These are phyloP conservation scores for Cassiopea xamachana DNA, from an alignment of 30 jellyfish, hydroid and myxozoan genomes.

Conservation along the genomic window DNA sequence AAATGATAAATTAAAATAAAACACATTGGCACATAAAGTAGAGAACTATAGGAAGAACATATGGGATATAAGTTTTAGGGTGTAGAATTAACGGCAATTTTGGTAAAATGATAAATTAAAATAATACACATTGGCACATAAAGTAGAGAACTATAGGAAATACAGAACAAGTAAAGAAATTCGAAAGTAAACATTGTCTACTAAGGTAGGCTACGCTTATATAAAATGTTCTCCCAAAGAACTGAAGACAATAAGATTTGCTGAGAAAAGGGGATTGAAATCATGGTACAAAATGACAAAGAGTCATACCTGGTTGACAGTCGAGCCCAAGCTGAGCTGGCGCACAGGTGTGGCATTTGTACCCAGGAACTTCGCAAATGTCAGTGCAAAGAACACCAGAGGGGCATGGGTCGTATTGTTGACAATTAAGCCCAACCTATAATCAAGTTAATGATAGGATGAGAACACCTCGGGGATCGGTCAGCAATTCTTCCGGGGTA, in stretches of 20 bases:
- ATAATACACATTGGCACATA: too few species aligned
- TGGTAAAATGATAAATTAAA: too few species aligned
- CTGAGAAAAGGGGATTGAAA: too few species aligned
- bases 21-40: too few species aligned
- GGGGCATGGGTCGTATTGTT: constrained; percentile 25
- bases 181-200: too few species aligned
- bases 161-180: too few species aligned
- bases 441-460: neutral
- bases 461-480: neutral
- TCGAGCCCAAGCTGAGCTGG: constrained; percentile 27
- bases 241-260: neutral
- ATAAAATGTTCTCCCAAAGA: neutral
- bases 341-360: constrained; percentile 28
- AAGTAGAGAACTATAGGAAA: too few species aligned
- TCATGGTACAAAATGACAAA: neutral
- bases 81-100: too few species aligned
- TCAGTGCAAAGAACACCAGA: constrained; percentile 40
- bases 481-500: neutral
- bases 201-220: neutral
- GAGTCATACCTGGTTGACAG: constrained; percentile 26
- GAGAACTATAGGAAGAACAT: too few species aligned
- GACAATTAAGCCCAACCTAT: constrained; percentile 53
- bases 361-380: constrained; percentile 50
- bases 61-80: too few species aligned
- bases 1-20: too few species aligned